These are phyloP conservation scores for Acrocyrtus sp. DNA, from an alignment of 2,888 invertebrate genomes.

Conservation along the genomic window DNA sequence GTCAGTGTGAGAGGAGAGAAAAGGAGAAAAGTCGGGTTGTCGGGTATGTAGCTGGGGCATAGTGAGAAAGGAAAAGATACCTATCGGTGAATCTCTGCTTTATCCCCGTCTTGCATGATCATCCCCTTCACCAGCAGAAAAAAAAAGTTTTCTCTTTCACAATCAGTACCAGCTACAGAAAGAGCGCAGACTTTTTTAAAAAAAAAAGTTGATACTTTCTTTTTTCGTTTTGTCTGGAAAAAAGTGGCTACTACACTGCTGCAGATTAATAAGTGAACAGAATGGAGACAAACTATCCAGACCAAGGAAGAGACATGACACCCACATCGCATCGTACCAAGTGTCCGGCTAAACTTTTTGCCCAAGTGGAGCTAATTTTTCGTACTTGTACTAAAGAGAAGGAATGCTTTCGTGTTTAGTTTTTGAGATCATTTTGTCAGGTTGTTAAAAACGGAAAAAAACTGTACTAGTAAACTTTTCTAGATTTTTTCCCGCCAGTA, in stretches of 20 bases:
- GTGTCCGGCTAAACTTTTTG: not conserved
- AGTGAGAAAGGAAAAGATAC: constrained; percentile 1
- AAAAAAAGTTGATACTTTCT: not conserved
- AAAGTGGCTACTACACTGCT: not conserved
- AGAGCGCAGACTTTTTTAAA: not conserved
- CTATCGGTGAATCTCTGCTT: constrained; percentile 15
- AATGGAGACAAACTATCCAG: not conserved
- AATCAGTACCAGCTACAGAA: not conserved
- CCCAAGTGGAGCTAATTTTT: not conserved
- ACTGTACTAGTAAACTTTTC: no score
- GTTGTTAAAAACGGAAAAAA: no score
- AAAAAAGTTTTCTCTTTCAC: not conserved
- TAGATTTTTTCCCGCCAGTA: no score
- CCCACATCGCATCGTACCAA: not conserved
- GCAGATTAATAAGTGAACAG: not conserved
- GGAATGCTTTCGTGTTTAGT: no score
- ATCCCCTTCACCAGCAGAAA: not conserved
- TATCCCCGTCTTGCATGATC: constrained; percentile 18
- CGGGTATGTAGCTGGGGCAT: not conserved
- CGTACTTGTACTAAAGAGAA: not conserved
- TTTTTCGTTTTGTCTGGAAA: not conserved
- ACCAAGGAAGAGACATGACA: no score
- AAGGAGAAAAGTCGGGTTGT: not conserved
- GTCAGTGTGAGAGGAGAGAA: not conserved
- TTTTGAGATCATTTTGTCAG: no score